Percentiles rank a stretch among this genome's conserved stretches.
phyloP scores from a whole-genome alignment of 2,888 invertebrate species.

The Eupithecia inturbata region DNA sequence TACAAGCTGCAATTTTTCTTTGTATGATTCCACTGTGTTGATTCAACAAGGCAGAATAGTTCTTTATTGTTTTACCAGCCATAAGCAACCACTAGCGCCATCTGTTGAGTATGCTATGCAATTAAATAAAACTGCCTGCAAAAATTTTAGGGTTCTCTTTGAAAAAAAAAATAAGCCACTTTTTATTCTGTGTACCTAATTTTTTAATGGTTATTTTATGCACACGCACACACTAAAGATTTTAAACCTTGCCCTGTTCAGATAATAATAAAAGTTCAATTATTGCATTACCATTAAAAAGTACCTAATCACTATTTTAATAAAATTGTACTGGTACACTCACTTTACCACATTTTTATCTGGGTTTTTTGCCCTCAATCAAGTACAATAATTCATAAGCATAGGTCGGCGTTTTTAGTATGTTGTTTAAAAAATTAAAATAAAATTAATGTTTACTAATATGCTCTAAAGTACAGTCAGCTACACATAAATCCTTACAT shows the following conservation, averaged over 20 bases:
- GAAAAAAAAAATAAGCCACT: background rate
- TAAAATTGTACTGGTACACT: background rate
- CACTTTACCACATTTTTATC: background rate
- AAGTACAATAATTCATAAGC: background rate
- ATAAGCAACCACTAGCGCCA: conserved; percentile 50
- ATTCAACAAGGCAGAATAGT: conserved; percentile 21
- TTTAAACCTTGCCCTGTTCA: background rate
- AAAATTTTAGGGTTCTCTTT: background rate
- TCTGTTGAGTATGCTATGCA: conserved; percentile 45
- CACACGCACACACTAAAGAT: background rate
- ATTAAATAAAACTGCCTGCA: conserved; percentile 1
- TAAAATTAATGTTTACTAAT: background rate
- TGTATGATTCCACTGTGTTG: conserved; percentile 29
- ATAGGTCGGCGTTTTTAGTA: background rate
- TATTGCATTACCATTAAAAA: background rate
- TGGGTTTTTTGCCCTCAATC: background rate
- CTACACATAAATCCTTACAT: background rate
- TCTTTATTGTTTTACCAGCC: conserved; percentile 25
- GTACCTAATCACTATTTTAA: background rate
- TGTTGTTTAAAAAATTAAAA: background rate
- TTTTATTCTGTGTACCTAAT: background rate
- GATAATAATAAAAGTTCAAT: background rate
- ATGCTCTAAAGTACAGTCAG: conserved; percentile 8
- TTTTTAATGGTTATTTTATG: background rate
- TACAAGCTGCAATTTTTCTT: conserved; percentile 13